These are phyloP conservation scores for Aradophagus sp. DNA, from an alignment of 1,140 invertebrate genomes.

Conservation along the genomic window DNA sequence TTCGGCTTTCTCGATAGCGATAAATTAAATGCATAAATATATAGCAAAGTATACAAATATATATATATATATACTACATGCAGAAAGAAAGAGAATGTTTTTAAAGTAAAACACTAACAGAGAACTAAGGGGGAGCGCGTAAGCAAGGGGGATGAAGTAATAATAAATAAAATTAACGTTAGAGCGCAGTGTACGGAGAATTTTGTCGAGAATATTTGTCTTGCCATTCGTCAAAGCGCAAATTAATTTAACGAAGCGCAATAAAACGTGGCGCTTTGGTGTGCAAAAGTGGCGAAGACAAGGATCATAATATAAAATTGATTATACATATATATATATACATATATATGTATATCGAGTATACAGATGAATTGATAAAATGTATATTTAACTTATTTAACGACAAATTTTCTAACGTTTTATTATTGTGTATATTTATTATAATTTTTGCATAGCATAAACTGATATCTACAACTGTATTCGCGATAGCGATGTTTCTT, in stretches of 20 bases:
- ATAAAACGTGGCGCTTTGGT: too few relatives aligned
- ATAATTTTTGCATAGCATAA: conserved; percentile 70
- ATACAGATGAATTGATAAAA: conserved; percentile 47
- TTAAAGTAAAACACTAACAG: too few relatives aligned
- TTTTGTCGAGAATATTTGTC: conserved; percentile 33
- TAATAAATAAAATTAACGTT: conserved; percentile 28
- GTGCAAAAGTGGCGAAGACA: conserved; percentile 52
- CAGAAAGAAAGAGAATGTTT: conserved; percentile 20
- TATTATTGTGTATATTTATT: conserved; percentile 74
- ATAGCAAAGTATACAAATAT: too few relatives aligned
- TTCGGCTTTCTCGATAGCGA: conserved; percentile 59
- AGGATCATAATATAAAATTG: conserved; percentile 43
- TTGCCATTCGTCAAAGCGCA: conserved; percentile 57
- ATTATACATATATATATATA: too few relatives aligned
- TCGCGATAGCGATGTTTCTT: too few relatives aligned
- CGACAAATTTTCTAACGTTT: conserved; percentile 71
- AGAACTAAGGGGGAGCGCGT: too few relatives aligned
- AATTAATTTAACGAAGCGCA: too few relatives aligned
- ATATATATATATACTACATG: conserved; percentile 43
- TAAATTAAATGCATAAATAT: conserved; percentile 23
- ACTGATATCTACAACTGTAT: too few relatives aligned
- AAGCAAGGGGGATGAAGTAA: too few relatives aligned
- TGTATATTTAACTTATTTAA: conserved; percentile 74
- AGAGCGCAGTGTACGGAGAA: conserved; percentile 41
- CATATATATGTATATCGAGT: conserved; percentile 44